Conservation (phyloP, 2,113 vertebrate genomes). For the Melanocharis versteri region DNA sequence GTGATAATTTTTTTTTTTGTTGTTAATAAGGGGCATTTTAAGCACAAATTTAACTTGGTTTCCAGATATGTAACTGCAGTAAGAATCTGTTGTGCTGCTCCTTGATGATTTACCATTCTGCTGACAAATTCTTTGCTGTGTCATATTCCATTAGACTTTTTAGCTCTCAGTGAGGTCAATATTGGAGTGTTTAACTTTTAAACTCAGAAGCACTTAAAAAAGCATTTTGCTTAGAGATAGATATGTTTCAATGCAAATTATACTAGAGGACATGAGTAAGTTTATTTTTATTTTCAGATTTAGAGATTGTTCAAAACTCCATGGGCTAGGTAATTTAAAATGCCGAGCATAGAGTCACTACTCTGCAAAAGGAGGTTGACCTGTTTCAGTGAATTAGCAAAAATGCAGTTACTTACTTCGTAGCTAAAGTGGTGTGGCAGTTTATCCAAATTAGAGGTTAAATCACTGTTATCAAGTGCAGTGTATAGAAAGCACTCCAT, state of each 20-base stretch:
- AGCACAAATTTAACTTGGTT: constrained; percentile 1
- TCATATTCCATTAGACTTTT: constrained; percentile 41
- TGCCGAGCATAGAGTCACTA: not conserved
- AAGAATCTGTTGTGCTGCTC: constrained; percentile 17
- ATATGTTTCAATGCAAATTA: not conserved
- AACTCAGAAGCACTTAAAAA: constrained; percentile 42
- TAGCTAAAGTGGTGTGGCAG: not conserved
- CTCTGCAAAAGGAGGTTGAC: not conserved
- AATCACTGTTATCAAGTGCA: not conserved
- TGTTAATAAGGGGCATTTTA: constrained; percentile 15
- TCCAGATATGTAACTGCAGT: not conserved
- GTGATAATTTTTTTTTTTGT: not conserved
- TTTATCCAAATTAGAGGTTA: not conserved
- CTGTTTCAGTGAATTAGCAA: not conserved
- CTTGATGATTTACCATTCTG: constrained; percentile 55
- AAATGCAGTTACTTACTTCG: not conserved
- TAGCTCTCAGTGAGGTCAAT: not conserved
- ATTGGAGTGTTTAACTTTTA: constrained; percentile 45
- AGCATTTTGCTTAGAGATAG: not conserved
- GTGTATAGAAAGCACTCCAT: not conserved
- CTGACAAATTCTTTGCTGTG: constrained; percentile 30
- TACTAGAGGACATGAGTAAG: not conserved
- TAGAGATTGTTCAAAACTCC: not conserved
- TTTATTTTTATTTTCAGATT: not conserved
- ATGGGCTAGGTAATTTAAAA: not conserved